phyloP scores from a whole-genome alignment of 2,888 invertebrate genomes.

The Mantis religiosa region DNA sequence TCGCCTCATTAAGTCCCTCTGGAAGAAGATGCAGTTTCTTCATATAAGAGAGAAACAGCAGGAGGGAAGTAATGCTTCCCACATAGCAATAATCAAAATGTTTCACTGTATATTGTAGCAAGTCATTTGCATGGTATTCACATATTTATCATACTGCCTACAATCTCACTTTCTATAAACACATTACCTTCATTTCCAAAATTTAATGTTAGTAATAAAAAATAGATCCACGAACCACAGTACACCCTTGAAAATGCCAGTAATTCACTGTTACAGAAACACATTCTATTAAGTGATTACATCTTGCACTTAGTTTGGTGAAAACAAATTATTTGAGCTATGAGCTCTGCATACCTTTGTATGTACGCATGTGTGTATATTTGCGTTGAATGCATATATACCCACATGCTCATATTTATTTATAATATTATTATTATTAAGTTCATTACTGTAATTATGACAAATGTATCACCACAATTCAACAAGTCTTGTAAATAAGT shows the following conservation, averaged over 20 bases:
- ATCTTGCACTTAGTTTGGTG: neutral
- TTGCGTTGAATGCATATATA: neutral
- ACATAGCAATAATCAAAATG: neutral
- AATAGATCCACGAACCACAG: slow-evolving; percentile 2
- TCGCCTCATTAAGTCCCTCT: slow-evolving; percentile 6
- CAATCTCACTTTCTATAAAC: neutral
- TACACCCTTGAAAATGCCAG: neutral
- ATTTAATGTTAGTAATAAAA: slow-evolving; percentile 9
- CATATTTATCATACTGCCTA: neutral
- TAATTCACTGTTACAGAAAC: neutral
- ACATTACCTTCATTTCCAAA: neutral
- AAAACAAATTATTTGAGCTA: slow-evolving; percentile 8
- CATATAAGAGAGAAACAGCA: neutral
- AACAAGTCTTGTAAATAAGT: slow-evolving; percentile 8
- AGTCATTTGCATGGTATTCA: neutral
- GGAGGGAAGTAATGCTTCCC: neutral
- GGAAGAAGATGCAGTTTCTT: slow-evolving; percentile 1
- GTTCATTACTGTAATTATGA: slow-evolving; percentile 4
- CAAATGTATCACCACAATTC: slow-evolving; percentile 11
- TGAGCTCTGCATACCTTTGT: neutral
- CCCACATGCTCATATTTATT: neutral
- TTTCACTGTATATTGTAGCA: neutral
- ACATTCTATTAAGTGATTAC: neutral
- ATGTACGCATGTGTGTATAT: neutral
- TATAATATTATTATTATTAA: slow-evolving; percentile 11